phyloP scores from a whole-genome alignment of 1,140 invertebrate genomes.

The Nephila pilipes region DNA sequence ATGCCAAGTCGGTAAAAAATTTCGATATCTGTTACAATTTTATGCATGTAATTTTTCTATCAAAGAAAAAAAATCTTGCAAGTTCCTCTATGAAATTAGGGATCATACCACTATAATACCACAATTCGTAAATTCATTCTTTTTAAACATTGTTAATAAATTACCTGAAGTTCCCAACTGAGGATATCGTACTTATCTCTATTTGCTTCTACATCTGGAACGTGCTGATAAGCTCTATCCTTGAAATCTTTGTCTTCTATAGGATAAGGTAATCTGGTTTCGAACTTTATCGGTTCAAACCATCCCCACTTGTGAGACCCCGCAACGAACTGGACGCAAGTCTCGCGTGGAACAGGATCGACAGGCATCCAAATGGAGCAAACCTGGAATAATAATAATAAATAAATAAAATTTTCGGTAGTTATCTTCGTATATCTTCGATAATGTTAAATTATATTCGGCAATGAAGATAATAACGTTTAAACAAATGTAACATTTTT shows the following conservation, averaged over 20 bases:
- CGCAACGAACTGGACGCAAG: slow-evolving; percentile 78
- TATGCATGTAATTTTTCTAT: too few species aligned
- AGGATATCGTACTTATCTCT: slow-evolving; percentile 77
- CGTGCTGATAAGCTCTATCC: slow-evolving; percentile 67
- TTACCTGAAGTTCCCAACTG: slow-evolving; percentile 78
- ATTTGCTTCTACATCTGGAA: slow-evolving; percentile 78
- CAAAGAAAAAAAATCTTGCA: too few species aligned
- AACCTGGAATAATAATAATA: slow-evolving; percentile 71
- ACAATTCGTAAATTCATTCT: too few species aligned
- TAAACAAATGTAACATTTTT: too few species aligned
- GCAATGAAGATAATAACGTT: too few species aligned
- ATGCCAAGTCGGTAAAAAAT: too few species aligned
- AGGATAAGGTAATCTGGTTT: slow-evolving; percentile 78
- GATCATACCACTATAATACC: too few species aligned
- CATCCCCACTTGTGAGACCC: slow-evolving; percentile 79
- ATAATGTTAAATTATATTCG: too few species aligned
- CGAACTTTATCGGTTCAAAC: slow-evolving; percentile 79
- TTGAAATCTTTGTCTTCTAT: not conserved
- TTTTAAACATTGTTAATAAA: not conserved
- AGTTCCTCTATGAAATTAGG: too few species aligned
- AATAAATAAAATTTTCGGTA: not conserved
- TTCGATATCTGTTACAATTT: too few species aligned
- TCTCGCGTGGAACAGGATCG: slow-evolving; percentile 78
- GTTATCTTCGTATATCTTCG: too few species aligned
- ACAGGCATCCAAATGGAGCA: slow-evolving; percentile 80